Conservation (phyloP, 2,113 vertebrate species). For the Geococcyx californianus region DNA sequence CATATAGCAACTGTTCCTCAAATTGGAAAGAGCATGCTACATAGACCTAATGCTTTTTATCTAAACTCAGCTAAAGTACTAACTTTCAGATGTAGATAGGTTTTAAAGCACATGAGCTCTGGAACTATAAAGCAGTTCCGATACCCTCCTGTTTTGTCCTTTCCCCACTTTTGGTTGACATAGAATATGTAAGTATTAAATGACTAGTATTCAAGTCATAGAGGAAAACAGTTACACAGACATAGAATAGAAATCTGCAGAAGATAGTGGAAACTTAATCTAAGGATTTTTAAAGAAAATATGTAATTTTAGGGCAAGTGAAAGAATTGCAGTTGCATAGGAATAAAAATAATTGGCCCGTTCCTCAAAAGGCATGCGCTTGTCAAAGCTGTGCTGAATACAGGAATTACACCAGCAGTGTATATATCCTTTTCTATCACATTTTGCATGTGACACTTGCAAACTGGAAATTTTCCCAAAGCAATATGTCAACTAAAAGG, state of each 20-base stretch:
- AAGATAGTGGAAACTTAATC: neutral
- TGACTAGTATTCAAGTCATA: neutral
- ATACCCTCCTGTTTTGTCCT: neutral
- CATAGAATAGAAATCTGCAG: neutral
- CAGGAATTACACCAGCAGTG: neutral
- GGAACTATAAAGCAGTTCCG: neutral
- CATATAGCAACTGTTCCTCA: neutral
- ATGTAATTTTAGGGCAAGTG: neutral
- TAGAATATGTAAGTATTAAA: neutral
- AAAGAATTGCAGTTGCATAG: neutral
- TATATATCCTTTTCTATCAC: neutral
- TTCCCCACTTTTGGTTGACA: neutral
- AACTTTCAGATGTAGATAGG: neutral
- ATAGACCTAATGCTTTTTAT: neutral
- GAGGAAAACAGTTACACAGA: neutral
- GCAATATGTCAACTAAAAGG: neutral
- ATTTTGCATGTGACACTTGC: neutral
- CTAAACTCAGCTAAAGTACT: neutral
- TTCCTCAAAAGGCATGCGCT: neutral
- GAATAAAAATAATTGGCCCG: neutral
- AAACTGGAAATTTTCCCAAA: neutral
- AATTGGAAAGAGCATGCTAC: neutral
- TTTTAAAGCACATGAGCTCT: neutral
- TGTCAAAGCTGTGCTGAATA: neutral
- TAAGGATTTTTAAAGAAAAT: neutral